Conservation (phyloP, 2,113 vertebrate genomes). For the Jacana jacana region DNA sequence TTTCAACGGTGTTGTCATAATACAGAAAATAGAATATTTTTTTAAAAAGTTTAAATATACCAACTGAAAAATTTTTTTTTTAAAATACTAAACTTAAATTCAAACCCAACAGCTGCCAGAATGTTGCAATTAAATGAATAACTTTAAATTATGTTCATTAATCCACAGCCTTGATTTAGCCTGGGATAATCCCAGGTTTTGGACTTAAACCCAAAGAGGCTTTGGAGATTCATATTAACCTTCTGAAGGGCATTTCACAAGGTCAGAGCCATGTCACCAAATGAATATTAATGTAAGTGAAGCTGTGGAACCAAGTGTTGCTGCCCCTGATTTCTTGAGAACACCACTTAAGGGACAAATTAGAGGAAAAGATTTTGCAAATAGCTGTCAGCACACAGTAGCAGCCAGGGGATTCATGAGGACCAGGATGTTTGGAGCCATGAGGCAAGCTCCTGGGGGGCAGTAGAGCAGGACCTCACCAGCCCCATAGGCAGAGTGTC, state of each 20-base stretch:
- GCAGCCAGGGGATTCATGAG: neutral
- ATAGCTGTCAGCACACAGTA: neutral
- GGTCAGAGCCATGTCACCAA: neutral
- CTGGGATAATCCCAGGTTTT: slow-evolving; percentile 67
- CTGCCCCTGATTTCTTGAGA: neutral
- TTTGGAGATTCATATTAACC: slow-evolving; percentile 57
- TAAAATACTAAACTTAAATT: neutral
- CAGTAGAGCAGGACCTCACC: rapidly evolving
- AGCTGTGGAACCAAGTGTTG: neutral
- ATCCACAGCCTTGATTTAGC: slow-evolving; percentile 47
- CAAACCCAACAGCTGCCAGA: slow-evolving; percentile 9
- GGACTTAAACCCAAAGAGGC: slow-evolving; percentile 58
- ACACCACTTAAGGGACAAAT: neutral
- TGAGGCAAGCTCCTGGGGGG: rapidly evolving
- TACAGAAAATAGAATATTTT: neutral
- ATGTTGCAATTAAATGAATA: slow-evolving; percentile 58
- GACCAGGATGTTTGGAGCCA: neutral
- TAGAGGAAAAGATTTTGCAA: neutral
- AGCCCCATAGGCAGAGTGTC: neutral
- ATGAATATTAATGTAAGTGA: neutral
- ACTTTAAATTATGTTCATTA: slow-evolving; percentile 64
- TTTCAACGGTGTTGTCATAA: neutral
- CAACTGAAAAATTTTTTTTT: neutral
- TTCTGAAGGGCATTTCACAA: slow-evolving; percentile 56
- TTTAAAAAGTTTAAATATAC: neutral